phyloP scores from a whole-genome alignment of 37 sponge, comb jelly and placozoan species.

The Oscarella lobularis region DNA sequence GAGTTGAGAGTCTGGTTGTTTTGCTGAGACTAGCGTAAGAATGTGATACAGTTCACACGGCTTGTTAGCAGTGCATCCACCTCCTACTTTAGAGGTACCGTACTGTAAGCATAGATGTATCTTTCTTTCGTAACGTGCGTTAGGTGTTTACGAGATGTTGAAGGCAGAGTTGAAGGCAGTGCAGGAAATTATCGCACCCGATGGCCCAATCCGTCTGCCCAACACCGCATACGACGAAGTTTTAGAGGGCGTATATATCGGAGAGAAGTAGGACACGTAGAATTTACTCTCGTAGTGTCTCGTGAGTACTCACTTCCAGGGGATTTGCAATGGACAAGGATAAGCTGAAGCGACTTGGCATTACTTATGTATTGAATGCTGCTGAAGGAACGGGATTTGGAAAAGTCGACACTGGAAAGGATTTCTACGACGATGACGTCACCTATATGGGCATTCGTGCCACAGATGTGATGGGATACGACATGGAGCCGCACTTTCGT shows the following conservation, averaged over 20 bases:
- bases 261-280: slow-evolving; percentile 3
- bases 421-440: slow-evolving; percentile 24
- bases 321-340: no score
- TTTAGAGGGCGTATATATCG: not conserved
- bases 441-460: slow-evolving; percentile 15
- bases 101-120: no score
- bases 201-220: not conserved
- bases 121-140: not conserved
- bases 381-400: not conserved
- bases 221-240: not conserved
- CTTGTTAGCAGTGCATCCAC: no score
- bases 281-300: no score
- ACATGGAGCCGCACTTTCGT: slow-evolving; percentile 25
- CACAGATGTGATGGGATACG: slow-evolving; percentile 22
- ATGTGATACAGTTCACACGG: no score
- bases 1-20: no score
- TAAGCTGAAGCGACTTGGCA: not conserved
- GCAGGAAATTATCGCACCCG: not conserved
- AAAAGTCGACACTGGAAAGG: not conserved
- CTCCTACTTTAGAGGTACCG: no score
- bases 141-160: not conserved
- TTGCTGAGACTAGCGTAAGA: no score
- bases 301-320: no score
- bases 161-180: no score
- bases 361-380: not conserved